phyloP scores from a whole-genome alignment of 2,113 vertebrate genomes.

The Isichthys henryi region DNA sequence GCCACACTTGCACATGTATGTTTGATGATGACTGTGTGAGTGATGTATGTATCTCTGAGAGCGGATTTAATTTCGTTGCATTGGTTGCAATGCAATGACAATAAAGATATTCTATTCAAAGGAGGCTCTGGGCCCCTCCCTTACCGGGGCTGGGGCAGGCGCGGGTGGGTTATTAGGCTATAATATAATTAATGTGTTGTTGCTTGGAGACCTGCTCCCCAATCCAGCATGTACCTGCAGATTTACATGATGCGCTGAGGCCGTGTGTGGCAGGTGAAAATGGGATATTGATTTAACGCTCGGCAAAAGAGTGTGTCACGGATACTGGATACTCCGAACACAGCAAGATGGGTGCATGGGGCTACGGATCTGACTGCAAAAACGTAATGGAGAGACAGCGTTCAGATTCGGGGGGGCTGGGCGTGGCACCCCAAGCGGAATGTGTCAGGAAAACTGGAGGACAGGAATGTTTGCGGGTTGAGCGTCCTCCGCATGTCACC shows the following conservation, averaged over 20 bases:
- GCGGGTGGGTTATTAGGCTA: background rate
- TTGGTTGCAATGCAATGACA: too few species aligned
- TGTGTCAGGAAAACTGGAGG: background rate
- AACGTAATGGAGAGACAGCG: background rate
- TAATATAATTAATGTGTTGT: constrained; percentile 19
- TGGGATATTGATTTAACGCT: constrained; percentile 29
- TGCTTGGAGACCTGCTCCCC: constrained; percentile 15
- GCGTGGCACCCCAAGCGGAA: background rate
- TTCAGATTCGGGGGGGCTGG: background rate
- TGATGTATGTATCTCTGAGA: too few species aligned
- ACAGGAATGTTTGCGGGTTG: background rate
- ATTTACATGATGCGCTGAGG: constrained; percentile 16
- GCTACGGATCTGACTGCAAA: background rate
- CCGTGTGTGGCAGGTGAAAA: background rate
- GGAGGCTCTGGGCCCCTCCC: background rate
- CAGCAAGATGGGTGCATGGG: background rate
- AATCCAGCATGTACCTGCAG: constrained; percentile 28
- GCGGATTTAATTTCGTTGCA: too few species aligned
- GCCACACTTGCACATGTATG: background rate
- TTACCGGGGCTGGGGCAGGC: background rate
- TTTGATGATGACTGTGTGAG: too few species aligned
- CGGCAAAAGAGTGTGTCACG: constrained; percentile 10
- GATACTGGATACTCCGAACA: constrained; percentile 15
- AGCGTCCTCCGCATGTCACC: background rate
- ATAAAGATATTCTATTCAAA: background rate